Evolutionary conservation across 2,888 invertebrate species (phyloP).

Genomic region (Polydrusus tereticollis): DNA sequence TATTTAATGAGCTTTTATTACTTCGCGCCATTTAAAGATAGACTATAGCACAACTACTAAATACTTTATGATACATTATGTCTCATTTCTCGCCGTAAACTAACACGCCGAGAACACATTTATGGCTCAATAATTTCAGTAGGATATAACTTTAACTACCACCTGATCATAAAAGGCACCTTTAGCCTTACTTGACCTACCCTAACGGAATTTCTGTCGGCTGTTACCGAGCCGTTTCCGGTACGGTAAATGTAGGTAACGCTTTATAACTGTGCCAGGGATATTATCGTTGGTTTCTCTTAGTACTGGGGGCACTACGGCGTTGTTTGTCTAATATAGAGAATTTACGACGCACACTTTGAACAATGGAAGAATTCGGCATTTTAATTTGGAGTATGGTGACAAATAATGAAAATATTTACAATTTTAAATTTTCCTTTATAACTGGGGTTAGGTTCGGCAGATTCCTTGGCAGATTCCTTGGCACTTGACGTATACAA

Average conservation of each 20-base stretch:
- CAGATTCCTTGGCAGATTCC: too few species aligned
- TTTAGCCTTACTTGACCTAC: slow-evolving; percentile 26
- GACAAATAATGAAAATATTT: too few species aligned
- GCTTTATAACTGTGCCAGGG: slow-evolving; percentile 1
- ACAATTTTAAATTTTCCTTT: too few species aligned
- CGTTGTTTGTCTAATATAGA: too few species aligned
- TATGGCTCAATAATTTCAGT: slow-evolving; percentile 10
- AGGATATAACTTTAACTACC: slow-evolving; percentile 9
- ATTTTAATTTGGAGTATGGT: too few species aligned
- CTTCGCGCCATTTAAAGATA: too few species aligned
- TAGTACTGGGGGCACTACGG: background rate
- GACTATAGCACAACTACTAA: background rate
- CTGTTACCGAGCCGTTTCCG: background rate
- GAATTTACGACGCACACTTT: too few species aligned
- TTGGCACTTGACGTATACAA: too few species aligned
- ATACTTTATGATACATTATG: background rate
- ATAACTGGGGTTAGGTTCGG: too few species aligned
- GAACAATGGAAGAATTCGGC: too few species aligned
- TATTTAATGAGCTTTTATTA: too few species aligned
- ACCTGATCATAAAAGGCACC: slow-evolving; percentile 13
- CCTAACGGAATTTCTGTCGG: slow-evolving; percentile 23
- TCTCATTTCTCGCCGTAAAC: background rate
- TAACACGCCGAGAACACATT: background rate
- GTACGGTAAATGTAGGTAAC: slow-evolving; percentile 19
- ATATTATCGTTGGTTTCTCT: background rate